These are phyloP conservation scores for Apostichopus japonicus DNA, from an alignment of 35 echinoderm and acorn worm species.

Conservation along the genomic window DNA sequence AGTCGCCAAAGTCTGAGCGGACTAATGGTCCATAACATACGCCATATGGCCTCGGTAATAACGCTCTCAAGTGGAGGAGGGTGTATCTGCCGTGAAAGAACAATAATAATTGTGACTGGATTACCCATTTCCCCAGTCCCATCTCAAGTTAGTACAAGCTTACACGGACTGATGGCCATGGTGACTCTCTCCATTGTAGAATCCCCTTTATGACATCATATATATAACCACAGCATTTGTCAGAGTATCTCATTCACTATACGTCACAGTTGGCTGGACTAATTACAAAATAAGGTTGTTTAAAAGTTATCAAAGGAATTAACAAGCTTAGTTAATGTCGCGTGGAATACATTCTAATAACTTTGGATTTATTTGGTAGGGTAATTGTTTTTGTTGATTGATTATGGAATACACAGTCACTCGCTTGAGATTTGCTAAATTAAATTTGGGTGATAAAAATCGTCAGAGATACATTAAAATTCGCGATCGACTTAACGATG, in stretches of 20 bases:
- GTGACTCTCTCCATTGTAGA: not conserved
- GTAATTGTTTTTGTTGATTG: constrained; percentile 24
- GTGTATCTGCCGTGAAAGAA: not conserved
- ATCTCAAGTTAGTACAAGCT: not conserved
- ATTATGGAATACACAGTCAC: not conserved
- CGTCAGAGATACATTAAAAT: no score
- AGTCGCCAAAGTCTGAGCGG: not conserved
- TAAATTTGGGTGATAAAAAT: not conserved
- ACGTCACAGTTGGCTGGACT: not conserved
- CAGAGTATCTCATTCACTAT: not conserved
- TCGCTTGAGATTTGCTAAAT: not conserved
- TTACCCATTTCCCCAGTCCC: not conserved
- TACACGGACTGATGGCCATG: constrained; percentile 27
- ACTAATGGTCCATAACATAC: constrained; percentile 38
- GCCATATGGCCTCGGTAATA: constrained; percentile 44
- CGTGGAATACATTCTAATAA: constrained; percentile 20
- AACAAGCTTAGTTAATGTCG: constrained; percentile 14
- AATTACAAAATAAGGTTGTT: constrained; percentile 1
- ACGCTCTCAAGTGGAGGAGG: not conserved
- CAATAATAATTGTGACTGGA: not conserved
- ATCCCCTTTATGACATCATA: not conserved
- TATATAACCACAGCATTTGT: not conserved
- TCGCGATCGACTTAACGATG: no score
- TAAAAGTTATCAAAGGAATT: not conserved
- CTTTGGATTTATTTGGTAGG: not conserved